Evolutionary conservation across 2,113 vertebrate genomes (phyloP), one percentile per base, ranked within the genome.

Genomic region (Alosa alosa): DNA sequence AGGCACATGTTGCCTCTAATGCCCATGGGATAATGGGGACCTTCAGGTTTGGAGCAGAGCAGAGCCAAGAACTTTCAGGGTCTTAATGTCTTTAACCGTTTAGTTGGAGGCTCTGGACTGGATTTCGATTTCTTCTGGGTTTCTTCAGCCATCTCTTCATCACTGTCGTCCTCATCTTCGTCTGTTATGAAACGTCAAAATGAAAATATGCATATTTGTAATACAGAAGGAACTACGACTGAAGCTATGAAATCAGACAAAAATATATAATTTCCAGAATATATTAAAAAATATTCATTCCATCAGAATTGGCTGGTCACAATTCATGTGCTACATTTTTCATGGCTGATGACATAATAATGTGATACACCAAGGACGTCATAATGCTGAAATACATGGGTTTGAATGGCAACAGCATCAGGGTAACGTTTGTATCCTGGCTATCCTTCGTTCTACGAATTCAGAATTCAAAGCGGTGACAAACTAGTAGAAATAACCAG

Each of bases 71-170:
- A 75, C 31, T 6, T 45, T 89, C 84, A 89, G 22, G 85, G 25
- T 11, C 41, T 86, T 41, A 89, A 41, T 8, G 50, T 89, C 87
- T 90, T 94, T 50, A 87, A 83, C 83, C 86, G 92, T 86, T 95
- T 96, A 2, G 88, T 81, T 78, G 93, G 93, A 83, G 93, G 92
- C 13, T 88, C 91, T 22, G 17, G 17, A 18, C 89, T 88, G 64
- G 82, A 57, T 20, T 78, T 78, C 2, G 8, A 31, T 78, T 31
- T 78, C 13, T 78, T 78, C 15, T 78, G 72, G 4, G 72, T 2
- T 17, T 78, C 72, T 5, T 87, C 81, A 8, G 88, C 90, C 0
- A 85, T 81, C 0, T 92, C 90, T 0, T 89, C 90, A 0, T 94
- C 92, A 6, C 89, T 89, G 18, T 92, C 93, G 1, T 88, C 90